Conservation (phyloP, 2,888 invertebrate genomes). For the Dysmachus trigonus region DNA sequence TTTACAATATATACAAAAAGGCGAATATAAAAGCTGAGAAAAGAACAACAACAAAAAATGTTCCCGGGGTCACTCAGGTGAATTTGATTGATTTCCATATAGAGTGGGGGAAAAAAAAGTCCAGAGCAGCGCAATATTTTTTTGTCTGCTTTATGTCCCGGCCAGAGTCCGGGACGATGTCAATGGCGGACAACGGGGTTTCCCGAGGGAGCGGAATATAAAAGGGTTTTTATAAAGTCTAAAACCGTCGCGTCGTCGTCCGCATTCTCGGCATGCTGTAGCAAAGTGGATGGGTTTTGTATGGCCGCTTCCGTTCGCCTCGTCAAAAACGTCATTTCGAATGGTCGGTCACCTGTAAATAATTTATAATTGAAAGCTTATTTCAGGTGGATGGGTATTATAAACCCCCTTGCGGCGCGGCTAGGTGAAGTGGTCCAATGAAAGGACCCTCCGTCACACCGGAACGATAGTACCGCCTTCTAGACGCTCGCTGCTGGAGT, state of each 20-base stretch:
- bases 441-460: neutral
- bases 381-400: slow-evolving; percentile 5
- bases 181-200: neutral
- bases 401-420: neutral
- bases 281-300: neutral
- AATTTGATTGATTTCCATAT: slow-evolving; percentile 33
- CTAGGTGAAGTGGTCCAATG: neutral
- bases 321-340: slow-evolving; percentile 37
- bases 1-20: neutral
- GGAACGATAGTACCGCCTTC: neutral
- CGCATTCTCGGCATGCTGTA: neutral
- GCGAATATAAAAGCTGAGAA: neutral
- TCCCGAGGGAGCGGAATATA: neutral
- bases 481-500: neutral
- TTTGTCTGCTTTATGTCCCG: too few species aligned
- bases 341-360: slow-evolving; percentile 25
- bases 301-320: neutral
- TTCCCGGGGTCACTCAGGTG: slow-evolving; percentile 7
- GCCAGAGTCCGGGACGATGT: too few species aligned
- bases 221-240: neutral
- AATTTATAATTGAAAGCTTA: slow-evolving; percentile 40
- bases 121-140: neutral
- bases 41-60: slow-evolving; percentile 13
- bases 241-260: slow-evolving; percentile 18
- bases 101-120: neutral